These are phyloP conservation scores for Sceliomorpha sp. DNA, from an alignment of 2,888 invertebrate species.

Conservation along the genomic window DNA sequence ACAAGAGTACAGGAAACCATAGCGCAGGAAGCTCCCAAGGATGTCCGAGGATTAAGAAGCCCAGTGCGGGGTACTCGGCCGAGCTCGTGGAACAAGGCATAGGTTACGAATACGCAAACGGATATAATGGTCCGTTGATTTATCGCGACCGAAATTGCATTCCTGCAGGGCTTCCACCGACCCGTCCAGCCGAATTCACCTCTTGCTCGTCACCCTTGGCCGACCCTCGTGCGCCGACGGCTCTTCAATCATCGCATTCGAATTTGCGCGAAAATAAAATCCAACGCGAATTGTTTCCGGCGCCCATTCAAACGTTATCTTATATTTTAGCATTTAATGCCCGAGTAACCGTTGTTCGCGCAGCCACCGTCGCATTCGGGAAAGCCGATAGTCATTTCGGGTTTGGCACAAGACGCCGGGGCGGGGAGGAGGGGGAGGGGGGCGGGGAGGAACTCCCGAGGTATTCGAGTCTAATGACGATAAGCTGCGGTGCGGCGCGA, in stretches of 20 bases:
- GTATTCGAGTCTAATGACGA: too few species aligned
- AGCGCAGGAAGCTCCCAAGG: conserved; percentile 58
- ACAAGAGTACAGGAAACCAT: conserved; percentile 19
- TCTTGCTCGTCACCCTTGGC: conserved; percentile 32
- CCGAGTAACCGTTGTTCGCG: conserved; percentile 39
- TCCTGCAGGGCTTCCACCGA: conserved; percentile 55
- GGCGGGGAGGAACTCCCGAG: too few species aligned
- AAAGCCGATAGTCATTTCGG: conserved; percentile 35
- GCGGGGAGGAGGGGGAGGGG: too few species aligned
- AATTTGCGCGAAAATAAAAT: conserved; percentile 23
- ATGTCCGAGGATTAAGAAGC: conserved; percentile 72
- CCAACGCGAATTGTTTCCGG: conserved; percentile 10
- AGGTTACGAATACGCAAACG: conserved; percentile 35
- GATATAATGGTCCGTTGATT: conserved; percentile 63
- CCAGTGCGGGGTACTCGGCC: too few species aligned
- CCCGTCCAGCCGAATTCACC: neutral
- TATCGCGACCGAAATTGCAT: conserved; percentile 70
- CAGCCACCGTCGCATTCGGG: conserved; percentile 27
- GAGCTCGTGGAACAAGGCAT: conserved; percentile 45
- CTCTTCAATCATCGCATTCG: conserved; percentile 19
- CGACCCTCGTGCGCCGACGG: conserved; percentile 25
- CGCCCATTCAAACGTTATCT: conserved; percentile 42
- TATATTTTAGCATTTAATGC: conserved; percentile 24
- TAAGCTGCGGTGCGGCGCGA: too few species aligned
- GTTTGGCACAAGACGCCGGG: conserved; percentile 12